Conservation (phyloP, 2,888 invertebrate species). For the Cephus runcator region DNA sequence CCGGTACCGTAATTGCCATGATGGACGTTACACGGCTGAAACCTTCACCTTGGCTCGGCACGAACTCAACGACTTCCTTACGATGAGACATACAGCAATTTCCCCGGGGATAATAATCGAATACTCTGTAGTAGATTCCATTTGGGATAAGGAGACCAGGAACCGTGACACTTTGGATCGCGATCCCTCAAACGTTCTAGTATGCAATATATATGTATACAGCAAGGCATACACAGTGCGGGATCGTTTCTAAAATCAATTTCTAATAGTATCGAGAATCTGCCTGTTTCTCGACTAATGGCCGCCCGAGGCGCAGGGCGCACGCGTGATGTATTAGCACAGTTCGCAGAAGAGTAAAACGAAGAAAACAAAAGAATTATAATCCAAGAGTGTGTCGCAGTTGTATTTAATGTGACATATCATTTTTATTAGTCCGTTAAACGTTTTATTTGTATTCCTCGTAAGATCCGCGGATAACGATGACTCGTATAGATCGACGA, state of each 20-base stretch:
- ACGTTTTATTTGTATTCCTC: background rate
- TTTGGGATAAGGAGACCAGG: background rate
- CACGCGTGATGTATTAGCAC: background rate
- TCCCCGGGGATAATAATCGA: background rate
- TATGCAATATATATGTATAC: background rate
- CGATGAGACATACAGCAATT: background rate
- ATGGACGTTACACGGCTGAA: background rate
- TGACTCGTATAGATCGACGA: background rate
- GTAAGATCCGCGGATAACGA: background rate
- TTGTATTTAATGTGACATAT: background rate
- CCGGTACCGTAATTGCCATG: background rate
- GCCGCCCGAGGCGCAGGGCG: background rate
- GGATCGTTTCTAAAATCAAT: background rate
- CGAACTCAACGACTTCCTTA: background rate
- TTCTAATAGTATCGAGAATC: background rate
- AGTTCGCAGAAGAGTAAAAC: background rate
- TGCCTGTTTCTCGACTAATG: background rate
- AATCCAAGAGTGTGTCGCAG: background rate
- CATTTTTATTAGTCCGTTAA: background rate
- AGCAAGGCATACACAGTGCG: background rate
- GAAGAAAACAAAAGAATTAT: background rate
- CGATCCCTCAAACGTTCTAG: background rate
- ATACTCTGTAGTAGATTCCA: background rate
- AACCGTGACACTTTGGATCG: background rate
- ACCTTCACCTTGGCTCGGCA: background rate